A percentile compares a stretch with the other conserved stretches of the same genome.
Evolutionary conservation across 2,888 invertebrate species (phyloP).

Genomic region (Chesias legatella): DNA sequence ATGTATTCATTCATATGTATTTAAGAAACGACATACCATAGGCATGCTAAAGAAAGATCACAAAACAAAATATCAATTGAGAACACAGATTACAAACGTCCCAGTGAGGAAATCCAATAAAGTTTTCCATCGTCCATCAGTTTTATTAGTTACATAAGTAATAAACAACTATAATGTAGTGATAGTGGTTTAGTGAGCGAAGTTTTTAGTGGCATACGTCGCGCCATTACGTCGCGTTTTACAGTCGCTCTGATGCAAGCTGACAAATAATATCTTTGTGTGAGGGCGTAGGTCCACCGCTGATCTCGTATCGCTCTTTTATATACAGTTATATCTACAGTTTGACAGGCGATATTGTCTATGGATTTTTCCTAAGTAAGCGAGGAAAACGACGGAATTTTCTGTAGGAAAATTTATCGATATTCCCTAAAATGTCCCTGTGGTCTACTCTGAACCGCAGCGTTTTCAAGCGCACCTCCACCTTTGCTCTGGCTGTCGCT

Average conservation of each 20-base stretch:
- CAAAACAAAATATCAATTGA: no score
- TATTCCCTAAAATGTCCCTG: constrained; percentile 55
- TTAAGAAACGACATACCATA: background rate
- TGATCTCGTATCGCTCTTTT: background rate
- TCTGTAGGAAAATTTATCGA: constrained; percentile 19
- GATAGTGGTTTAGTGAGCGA: constrained; percentile 37
- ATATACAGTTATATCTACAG: no score
- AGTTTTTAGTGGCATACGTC: constrained; percentile 40
- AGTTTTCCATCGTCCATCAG: constrained; percentile 1
- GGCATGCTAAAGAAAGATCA: no score
- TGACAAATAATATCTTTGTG: constrained; percentile 33
- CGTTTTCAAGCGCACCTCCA: constrained; percentile 90
- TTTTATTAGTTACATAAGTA: constrained; percentile 13
- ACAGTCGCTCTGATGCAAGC: constrained; percentile 42
- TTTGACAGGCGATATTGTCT: constrained; percentile 12
- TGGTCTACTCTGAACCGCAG: constrained; percentile 81
- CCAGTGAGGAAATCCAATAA: background rate
- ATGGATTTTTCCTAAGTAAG: constrained; percentile 10
- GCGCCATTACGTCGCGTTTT: constrained; percentile 63
- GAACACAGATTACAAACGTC: no score
- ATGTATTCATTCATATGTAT: no score
- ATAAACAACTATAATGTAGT: constrained; percentile 42
- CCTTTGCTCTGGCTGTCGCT: constrained; percentile 85
- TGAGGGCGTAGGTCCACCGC: background rate
- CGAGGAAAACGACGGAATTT: constrained; percentile 25